These are phyloP conservation scores for Anarhynchus alexandrinus DNA, from an alignment of 2,113 vertebrate genomes.

Conservation along the genomic window DNA sequence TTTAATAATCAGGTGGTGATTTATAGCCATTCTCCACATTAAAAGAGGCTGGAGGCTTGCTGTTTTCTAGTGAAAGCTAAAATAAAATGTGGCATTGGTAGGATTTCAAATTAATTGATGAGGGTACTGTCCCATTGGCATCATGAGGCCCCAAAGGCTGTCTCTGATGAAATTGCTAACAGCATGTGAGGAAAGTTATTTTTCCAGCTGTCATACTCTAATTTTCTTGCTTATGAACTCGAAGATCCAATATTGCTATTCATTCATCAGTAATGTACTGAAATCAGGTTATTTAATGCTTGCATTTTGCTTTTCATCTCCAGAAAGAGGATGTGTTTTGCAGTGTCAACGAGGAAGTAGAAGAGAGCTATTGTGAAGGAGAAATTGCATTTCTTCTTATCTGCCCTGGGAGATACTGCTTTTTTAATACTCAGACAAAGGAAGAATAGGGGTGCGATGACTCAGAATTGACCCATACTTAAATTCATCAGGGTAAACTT, in stretches of 20 bases:
- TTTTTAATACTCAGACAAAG: not conserved
- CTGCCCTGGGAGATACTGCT: not conserved
- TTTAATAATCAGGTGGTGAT: not conserved
- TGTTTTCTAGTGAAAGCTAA: not conserved
- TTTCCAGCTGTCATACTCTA: not conserved
- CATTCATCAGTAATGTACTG: not conserved
- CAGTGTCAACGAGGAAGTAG: not conserved
- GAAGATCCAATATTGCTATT: not conserved
- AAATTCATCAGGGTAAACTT: not conserved
- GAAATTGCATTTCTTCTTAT: not conserved
- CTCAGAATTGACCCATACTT: not conserved
- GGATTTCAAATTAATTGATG: not conserved
- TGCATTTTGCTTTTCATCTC: not conserved
- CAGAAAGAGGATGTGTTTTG: not conserved
- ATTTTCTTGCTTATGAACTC: not conserved
- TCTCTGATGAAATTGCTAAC: not conserved
- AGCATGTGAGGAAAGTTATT: not conserved
- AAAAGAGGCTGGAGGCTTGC: not conserved
- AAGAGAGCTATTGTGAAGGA: not conserved
- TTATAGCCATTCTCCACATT: not conserved
- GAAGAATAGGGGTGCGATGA: not conserved
- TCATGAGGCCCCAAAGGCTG: not conserved
- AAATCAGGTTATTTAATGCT: not conserved
- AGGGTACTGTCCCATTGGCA: not conserved
- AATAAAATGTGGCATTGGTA: not conserved